Conservation (phyloP, 2,888 invertebrate genomes). For the Heteropelma amictum region DNA sequence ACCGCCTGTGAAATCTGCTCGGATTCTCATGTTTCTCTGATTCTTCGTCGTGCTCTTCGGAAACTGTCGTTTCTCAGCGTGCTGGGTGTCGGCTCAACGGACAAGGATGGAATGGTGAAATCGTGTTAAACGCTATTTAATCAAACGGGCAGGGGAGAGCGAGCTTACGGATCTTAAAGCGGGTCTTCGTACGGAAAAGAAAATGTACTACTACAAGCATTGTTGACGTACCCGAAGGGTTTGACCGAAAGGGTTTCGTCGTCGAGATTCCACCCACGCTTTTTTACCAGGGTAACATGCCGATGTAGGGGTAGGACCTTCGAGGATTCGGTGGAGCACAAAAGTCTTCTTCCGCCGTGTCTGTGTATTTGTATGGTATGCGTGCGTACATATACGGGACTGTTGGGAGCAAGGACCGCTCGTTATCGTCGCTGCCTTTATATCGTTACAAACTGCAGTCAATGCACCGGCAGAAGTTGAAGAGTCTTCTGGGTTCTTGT, state of each 20-base stretch:
- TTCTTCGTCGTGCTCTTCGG: constrained; percentile 70
- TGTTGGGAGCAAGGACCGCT: constrained; percentile 37
- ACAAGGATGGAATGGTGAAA: constrained; percentile 51
- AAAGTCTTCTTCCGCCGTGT: constrained; percentile 27
- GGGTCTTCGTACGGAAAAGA: background rate
- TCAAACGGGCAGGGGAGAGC: constrained; percentile 30
- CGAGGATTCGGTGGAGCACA: constrained; percentile 54
- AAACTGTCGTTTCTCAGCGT: constrained; percentile 69
- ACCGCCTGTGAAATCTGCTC: background rate
- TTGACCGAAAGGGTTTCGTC: constrained; percentile 72
- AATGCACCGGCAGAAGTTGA: constrained; percentile 34
- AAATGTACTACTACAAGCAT: background rate
- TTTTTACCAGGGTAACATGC: constrained; percentile 75
- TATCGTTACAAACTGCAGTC: constrained; percentile 10
- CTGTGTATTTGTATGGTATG: background rate
- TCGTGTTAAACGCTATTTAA: constrained; percentile 19
- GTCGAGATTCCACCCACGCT: constrained; percentile 77
- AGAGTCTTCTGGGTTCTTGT: constrained; percentile 33
- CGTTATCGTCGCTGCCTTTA: constrained; percentile 8
- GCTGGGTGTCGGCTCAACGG: constrained; percentile 53
- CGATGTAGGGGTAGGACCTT: constrained; percentile 60
- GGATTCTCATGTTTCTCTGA: constrained; percentile 70
- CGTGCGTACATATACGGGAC: background rate
- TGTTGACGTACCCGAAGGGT: constrained; percentile 50
- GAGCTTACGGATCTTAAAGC: background rate